Base-by-base conservation (phyloP, 1,140 invertebrate genomes). In the Pachyrhynchus sulphureomaculatus region DNA sequence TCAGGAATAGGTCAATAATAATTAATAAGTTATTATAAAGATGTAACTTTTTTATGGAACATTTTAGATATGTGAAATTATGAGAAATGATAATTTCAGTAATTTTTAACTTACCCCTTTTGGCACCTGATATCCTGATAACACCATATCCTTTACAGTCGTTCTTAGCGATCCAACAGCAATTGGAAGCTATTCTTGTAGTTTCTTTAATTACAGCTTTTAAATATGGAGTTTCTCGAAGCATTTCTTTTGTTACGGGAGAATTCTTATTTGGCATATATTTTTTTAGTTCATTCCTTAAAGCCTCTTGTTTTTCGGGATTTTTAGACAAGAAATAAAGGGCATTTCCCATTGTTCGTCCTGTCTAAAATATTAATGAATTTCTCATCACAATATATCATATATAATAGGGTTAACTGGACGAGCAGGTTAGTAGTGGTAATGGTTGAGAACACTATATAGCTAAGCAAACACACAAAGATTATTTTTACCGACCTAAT, bases 191-290 rank as follows among this genome's bases (percentile, higher is more conserved):
- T 10, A 84, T 54, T 47, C 84, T 78, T 26, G 84, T 79, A 2
- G 81, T 78, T 72, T 89, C 87, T 70, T 86, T 87, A 13, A 88
- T 77, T 56, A 83, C 85, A 10, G 86, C 86, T 59, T 81, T 83
- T 2, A 89, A 64, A 65, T 88, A 88, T 0, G 78, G 77, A 59
- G 86, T 73, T 39, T 82, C 72, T 23, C 78, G 75, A 29, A 89
- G 72, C 10, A 74, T 75, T 3, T 85, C 75, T 41, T 64, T 58
- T 0, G 68, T 71, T 9, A 75, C 37, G 26, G 62, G 51, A 37
- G 49, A 52, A 37, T 70, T 37, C 64, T 73, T 71, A 13, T 45
- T 57, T 42, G 72, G 67, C n/a, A 73, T 42, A 10, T 64, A 13
- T 42, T 47, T 44, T 26, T 13, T 17, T 9, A 69, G 4, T 68